A percentile compares a stretch with the other conserved stretches of the same genome.
Conservation (phyloP, 2,888 invertebrate genomes). For the Uloborus plumipes region DNA sequence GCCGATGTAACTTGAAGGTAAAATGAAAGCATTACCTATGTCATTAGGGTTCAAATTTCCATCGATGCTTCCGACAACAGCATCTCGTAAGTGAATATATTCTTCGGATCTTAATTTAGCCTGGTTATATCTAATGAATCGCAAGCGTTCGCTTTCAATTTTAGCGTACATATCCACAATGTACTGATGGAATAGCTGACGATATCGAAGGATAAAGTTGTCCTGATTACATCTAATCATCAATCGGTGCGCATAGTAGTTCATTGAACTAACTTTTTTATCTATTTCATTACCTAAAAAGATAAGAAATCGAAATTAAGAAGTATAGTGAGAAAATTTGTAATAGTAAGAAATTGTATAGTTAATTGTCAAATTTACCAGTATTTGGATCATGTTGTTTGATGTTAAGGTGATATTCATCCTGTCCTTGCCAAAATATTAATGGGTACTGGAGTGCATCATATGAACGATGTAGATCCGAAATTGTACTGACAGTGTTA, state of each 20-base stretch:
- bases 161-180: conserved; percentile 66
- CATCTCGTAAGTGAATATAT: conserved; percentile 67
- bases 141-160: conserved; percentile 65
- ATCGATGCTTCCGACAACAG: conserved; percentile 55
- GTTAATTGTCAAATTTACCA: not conserved
- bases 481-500: conserved; percentile 42
- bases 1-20: too few relatives aligned
- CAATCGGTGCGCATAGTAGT: conserved; percentile 61
- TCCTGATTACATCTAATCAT: conserved; percentile 52
- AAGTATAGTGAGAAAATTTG: not conserved
- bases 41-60: too few relatives aligned
- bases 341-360: not conserved
- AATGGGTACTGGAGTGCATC: conserved; percentile 68
- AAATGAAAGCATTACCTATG: too few relatives aligned
- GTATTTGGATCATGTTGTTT: not conserved
- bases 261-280: conserved; percentile 57
- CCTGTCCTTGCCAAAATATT: conserved; percentile 65
- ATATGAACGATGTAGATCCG: conserved; percentile 40
- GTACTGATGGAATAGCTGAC: conserved; percentile 67
- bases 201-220: conserved; percentile 64
- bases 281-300: conserved; percentile 14
- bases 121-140: conserved; percentile 17
- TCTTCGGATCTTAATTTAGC: conserved; percentile 60
- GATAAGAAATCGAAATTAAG: not conserved
- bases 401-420: conserved; percentile 63